Conservation (phyloP, 1,140 invertebrate genomes). For the Argopecten irradians region DNA sequence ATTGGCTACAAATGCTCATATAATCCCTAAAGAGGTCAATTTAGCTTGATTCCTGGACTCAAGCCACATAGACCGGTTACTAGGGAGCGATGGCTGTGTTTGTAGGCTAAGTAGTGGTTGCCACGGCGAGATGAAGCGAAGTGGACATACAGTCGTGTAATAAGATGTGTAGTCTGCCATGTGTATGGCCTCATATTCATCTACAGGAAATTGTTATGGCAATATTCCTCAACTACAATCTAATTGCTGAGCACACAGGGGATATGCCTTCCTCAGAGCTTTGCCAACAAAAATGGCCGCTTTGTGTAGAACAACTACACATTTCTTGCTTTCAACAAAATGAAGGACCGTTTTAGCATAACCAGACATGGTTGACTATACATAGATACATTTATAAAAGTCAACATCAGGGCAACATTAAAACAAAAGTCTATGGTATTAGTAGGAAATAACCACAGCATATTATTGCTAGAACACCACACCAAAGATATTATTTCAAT, state of each 20-base stretch:
- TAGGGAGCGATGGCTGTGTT: neutral
- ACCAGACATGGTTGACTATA: neutral
- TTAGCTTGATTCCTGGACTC: neutral
- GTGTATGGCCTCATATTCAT: slow-evolving; percentile 15
- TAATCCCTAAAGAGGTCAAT: slow-evolving; percentile 17
- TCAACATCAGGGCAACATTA: neutral
- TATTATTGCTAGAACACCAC: too few relatives aligned
- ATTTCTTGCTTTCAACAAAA: neutral
- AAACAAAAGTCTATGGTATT: neutral
- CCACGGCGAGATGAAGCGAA: neutral
- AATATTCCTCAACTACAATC: slow-evolving; percentile 18
- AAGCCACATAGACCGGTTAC: slow-evolving; percentile 7
- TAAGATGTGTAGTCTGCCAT: slow-evolving; percentile 14
- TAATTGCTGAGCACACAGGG: neutral
- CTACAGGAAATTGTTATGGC: slow-evolving; percentile 21
- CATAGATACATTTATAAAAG: too few relatives aligned
- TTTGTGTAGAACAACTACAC: neutral
- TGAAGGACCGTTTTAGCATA: neutral
- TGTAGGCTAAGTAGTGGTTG: slow-evolving; percentile 15
- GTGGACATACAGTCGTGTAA: slow-evolving; percentile 5
- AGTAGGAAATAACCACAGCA: too few relatives aligned
- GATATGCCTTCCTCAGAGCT: neutral
- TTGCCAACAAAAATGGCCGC: slow-evolving; percentile 11
- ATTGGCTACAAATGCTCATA: slow-evolving; percentile 4
- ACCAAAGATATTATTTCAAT: too few relatives aligned